phyloP scores from a whole-genome alignment of 2,797 vertebrate species.

The Pipistrellus pipistrellus region DNA sequence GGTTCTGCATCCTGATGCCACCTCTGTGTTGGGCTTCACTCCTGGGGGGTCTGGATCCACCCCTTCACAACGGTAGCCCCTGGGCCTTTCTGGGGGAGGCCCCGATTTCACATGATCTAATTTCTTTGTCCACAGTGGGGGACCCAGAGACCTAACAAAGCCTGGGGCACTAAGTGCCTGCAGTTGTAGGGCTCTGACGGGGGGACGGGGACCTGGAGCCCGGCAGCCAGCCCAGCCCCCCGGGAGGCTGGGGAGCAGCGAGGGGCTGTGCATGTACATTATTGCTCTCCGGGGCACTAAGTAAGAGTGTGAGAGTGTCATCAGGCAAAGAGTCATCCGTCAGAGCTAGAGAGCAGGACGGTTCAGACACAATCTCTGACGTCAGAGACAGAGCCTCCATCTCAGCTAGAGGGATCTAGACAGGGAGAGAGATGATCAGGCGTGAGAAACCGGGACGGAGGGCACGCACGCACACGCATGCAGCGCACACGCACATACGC shows the following conservation, averaged over 20 bases:
- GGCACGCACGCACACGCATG: neutral
- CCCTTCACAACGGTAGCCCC: neutral
- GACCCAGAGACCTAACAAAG: conserved; percentile 12
- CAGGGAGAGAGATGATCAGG: conserved; percentile 95
- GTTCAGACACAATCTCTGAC: conserved; percentile 96
- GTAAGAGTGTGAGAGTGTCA: conserved; percentile 96
- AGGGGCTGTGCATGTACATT: conserved; percentile 95
- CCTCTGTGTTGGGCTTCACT: conserved; percentile 34
- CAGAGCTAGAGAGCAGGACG: conserved; percentile 99
- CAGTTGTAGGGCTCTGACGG: neutral
- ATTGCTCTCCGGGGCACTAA: conserved; percentile 97
- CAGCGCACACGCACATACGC: neutral
- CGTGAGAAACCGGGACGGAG: conserved; percentile 92
- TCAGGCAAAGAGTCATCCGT: conserved; percentile 97
- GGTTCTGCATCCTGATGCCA: conserved; percentile 6
- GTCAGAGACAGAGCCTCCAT: conserved; percentile 99
- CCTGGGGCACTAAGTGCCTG: neutral
- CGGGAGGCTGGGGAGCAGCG: conserved; percentile 68
- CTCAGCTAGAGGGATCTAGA: conserved; percentile 99
- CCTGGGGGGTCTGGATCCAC: neutral
- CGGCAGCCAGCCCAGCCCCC: conserved; percentile 85
- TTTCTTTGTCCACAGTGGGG: conserved; percentile 13
- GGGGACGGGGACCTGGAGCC: conserved; percentile 86
- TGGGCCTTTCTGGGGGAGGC: conserved; percentile 11
- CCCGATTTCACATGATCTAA: conserved; percentile 19